phyloP scores from a whole-genome alignment of 2,888 invertebrate species.

The Oscheius sp. region DNA sequence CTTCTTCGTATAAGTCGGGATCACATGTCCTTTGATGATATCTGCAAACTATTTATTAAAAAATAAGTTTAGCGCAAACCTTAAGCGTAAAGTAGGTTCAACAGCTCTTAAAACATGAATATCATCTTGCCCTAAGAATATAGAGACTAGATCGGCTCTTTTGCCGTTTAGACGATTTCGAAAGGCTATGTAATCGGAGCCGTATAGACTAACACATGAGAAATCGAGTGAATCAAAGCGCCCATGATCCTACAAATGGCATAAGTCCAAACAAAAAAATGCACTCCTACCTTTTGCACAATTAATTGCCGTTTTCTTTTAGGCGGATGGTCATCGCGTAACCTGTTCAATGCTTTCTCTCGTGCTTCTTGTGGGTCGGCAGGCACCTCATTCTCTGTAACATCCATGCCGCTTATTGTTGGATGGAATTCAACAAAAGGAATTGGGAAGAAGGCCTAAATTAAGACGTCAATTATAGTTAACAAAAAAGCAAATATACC shows the following conservation, averaged over 20 bases:
- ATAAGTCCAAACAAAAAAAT: background rate
- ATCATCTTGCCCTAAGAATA: conserved; percentile 60
- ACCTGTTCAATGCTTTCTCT: conserved; percentile 46
- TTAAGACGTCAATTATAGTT: background rate
- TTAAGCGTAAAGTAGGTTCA: conserved; percentile 64
- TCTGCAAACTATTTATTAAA: conserved; percentile 31
- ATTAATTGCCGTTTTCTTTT: conserved; percentile 49
- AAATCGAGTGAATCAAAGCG: conserved; percentile 82
- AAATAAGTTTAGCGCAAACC: conserved; percentile 35
- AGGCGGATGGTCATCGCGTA: conserved; percentile 52
- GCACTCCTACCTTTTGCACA: conserved; percentile 50
- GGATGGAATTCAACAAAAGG: conserved; percentile 89
- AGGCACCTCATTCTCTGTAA: conserved; percentile 44
- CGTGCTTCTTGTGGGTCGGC: conserved; percentile 34
- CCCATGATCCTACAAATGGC: conserved; percentile 77
- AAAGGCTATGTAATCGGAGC: conserved; percentile 78
- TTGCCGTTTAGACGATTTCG: conserved; percentile 40
- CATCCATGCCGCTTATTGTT: conserved; percentile 70
- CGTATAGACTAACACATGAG: conserved; percentile 83
- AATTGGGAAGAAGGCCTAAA: conserved; percentile 82
- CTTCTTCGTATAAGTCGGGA: conserved; percentile 52
- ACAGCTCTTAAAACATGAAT: conserved; percentile 65
- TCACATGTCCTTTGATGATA: conserved; percentile 61
- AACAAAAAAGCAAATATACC: conserved; percentile 68
- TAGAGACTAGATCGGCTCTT: conserved; percentile 56